Evolutionary conservation across 2,888 invertebrate species (phyloP), one percentile per base, ranked within the genome.

Genomic region (Mimumesa dahlbomi): DNA sequence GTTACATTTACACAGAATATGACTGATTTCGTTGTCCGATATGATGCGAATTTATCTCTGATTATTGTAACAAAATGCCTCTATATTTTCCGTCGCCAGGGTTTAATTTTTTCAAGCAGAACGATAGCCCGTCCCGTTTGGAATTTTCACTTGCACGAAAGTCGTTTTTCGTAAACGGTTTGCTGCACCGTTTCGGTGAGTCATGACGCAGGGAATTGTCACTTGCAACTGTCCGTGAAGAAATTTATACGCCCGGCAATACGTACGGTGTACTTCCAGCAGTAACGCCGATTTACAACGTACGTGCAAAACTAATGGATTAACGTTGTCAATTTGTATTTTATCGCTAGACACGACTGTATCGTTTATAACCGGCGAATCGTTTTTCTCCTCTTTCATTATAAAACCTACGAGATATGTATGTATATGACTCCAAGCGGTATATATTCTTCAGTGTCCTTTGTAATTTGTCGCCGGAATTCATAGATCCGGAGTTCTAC

Each of bases 21-120:
- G 38, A 29, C 29, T 42, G 45, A 59, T 36, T 59, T 50, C 45
- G 59, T 59, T 50, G 38, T 59, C 45, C 45, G 59, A 52, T 50
- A 46, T 61, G 61, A 53, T 66, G 53, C 65, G 65, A 59, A 61
- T 42, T 61, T 53, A 61, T 66, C 49, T 52, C 53, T 66, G 64
- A 45, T 56, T 57, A 40, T 38, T 22, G 56, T 25, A 57, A 57
- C 46, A 57, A 64, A 40, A 22, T 19, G 16, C 46, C 36, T 11
- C 29, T 7, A 4, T 40, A 40, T 52, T 40, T 57, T 68, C 21
- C 57, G 56, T 45, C 25, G 45, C 50, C 43, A 46, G 34, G 16
- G 29, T 56, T 50, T 56, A 45, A 56, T 50, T 18, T 52, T 45
- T 63, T 29, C 36, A 54, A 50, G 42, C 21, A 31, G 19, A 11